These are phyloP conservation scores for Arge pagana DNA, from an alignment of 2,888 invertebrate species.

Conservation along the genomic window DNA sequence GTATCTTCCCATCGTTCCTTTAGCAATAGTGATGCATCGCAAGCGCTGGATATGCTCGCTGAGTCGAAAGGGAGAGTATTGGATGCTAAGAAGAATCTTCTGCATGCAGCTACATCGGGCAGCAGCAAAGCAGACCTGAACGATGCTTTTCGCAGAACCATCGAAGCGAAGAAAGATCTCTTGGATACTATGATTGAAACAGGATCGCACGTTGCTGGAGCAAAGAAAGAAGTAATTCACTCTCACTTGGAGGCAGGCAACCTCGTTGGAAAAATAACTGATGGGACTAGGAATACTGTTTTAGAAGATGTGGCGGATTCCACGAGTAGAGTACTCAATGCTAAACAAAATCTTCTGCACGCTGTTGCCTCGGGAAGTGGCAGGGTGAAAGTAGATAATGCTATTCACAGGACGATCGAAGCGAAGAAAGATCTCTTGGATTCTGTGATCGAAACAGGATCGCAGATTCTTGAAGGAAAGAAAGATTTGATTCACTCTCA, in stretches of 20 bases:
- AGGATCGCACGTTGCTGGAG: too few species aligned
- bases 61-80: too few species aligned
- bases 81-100: slow-evolving; percentile 7
- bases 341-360: slow-evolving; percentile 3
- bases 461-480: neutral
- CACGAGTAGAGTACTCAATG: too few species aligned
- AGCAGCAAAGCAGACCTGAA: neutral
- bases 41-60: too few species aligned
- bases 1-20: too few species aligned
- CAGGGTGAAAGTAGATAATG: neutral
- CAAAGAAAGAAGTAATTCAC: neutral
- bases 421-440: slow-evolving; percentile 6
- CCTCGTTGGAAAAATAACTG: too few species aligned
- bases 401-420: slow-evolving; percentile 1
- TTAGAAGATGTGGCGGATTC: too few species aligned
- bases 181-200: neutral
- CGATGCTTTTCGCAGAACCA: neutral
- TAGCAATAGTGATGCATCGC: too few species aligned
- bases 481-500: neutral
- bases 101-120: neutral
- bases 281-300: too few species aligned
- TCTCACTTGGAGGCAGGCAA: too few species aligned
- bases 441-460: neutral
- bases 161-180: slow-evolving; percentile 9
- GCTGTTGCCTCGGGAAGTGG: neutral